These are phyloP conservation scores for Zoanthus gigantus DNA, from an alignment of 92 coral and sea anemone species.

Conservation along the genomic window DNA sequence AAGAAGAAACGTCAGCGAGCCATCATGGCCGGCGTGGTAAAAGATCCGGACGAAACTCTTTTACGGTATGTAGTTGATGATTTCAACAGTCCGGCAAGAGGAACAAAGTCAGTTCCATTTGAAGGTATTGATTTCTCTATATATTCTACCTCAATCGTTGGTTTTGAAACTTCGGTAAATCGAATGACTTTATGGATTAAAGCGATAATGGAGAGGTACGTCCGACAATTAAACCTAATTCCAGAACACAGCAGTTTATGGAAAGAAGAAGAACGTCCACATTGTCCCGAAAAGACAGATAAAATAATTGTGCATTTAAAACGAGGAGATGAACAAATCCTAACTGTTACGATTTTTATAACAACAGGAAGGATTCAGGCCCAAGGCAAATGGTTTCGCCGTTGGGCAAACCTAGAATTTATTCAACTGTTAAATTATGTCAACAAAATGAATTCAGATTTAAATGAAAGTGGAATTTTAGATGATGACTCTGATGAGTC, in stretches of 20 bases:
- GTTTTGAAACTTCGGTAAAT: neutral
- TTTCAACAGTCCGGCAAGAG: neutral
- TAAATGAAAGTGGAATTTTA: constrained; percentile 3
- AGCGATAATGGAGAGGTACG: neutral
- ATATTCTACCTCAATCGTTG: constrained; percentile 5
- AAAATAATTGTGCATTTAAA: constrained; percentile 8
- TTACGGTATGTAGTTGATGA: neutral
- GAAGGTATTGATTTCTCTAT: neutral
- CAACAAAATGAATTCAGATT: neutral
- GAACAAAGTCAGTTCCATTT: neutral
- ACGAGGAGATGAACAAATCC: constrained; percentile 1
- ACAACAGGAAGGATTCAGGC: constrained; percentile 14
- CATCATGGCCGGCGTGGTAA: neutral
- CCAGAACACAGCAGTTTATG: neutral
- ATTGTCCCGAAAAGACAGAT: constrained; percentile 16
- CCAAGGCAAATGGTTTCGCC: constrained; percentile 6
- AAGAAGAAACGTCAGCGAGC: neutral
- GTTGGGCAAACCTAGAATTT: constrained; percentile 1
- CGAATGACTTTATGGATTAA: neutral
- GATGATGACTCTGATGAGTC: neutral
- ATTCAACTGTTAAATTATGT: neutral
- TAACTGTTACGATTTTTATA: neutral
- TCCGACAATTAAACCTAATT: neutral
- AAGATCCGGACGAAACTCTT: neutral
- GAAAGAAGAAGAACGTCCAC: constrained; percentile 20